phyloP scores from a whole-genome alignment of 35 echinoderm and acorn worm species.

The Lytechinus pictus region DNA sequence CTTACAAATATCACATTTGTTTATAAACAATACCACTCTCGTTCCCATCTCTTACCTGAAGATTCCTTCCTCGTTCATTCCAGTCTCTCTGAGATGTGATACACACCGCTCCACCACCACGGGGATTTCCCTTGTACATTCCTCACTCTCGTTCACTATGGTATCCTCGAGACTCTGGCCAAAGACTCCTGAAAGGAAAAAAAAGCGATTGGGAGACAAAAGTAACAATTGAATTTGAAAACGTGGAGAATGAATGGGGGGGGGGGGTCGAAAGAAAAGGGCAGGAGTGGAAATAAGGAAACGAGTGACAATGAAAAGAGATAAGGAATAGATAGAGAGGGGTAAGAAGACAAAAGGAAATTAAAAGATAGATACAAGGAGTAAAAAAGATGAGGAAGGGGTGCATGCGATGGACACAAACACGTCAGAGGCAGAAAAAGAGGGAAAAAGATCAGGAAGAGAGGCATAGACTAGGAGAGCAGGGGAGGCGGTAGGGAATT shows the following conservation, averaged over 20 bases:
- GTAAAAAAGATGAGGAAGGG: not conserved
- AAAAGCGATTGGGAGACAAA: not conserved
- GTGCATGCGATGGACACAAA: not conserved
- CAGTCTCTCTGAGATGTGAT: conserved; percentile 71
- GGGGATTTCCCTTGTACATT: conserved; percentile 81
- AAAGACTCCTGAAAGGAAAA: conserved; percentile 76
- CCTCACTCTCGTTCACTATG: conserved; percentile 89
- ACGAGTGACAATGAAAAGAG: not conserved
- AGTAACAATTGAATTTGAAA: not conserved
- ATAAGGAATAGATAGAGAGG: not conserved
- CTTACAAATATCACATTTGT: no score
- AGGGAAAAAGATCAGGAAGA: not conserved
- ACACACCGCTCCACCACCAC: conserved; percentile 78
- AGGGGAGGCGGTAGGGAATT: not conserved
- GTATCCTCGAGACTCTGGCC: conserved; percentile 93
- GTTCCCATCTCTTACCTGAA: conserved; percentile 79
- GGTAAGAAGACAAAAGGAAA: not conserved
- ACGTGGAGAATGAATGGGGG: not conserved
- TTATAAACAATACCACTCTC: not conserved
- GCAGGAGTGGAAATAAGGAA: not conserved
- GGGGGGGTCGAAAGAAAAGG: not conserved
- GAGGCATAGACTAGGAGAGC: not conserved
- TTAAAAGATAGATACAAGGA: not conserved
- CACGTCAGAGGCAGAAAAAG: not conserved
- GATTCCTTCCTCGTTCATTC: conserved; percentile 87